Evolutionary conservation across 2,113 vertebrate species (phyloP), one percentile per base, ranked within the genome.

Genomic region (Xyliphius kryptos): DNA sequence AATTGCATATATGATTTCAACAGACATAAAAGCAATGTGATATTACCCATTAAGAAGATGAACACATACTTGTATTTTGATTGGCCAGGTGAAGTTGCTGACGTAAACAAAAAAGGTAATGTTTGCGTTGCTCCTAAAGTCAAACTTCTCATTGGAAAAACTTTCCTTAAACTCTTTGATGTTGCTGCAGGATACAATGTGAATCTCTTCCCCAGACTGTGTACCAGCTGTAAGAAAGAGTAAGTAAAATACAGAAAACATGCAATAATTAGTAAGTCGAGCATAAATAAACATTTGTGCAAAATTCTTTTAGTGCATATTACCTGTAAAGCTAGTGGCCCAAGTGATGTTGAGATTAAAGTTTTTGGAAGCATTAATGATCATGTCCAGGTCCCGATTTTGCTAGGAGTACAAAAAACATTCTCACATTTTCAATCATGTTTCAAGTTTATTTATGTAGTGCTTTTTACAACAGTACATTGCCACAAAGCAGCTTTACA

Each of bases 331-430:
- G 73, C 94, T 97, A 1, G 93, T 87, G 1, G 95, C 91, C 96
- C 96, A 99, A 17, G 94, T 98, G 17, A 99, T 97, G 76, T 99
- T 99, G 72, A 99, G 92, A 80, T 99, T 98, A 83, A 99, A 97
- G 82, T 98, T 98, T 83, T 99, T 98, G 1, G 96, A 99, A 38
- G 96, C 94, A 13, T 99, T 98, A 77, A 99, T 99, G 76, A 98
- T 97, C 92, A 99, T 94, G 76, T 98, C 95, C 40, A 99, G 83
- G 76, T 99, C 96, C 75, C 96, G 85, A 76, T 97, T 98, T 84
- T 93, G 93, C 96, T 99, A 59, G 47, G 21, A 20, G 1, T 56
- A 1, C 52, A 72, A 60, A 61, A 54, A 32, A 32, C 7, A 32
- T 32, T 32, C 7, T 32, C 26, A 32, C 26, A n/a, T n/a, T n/a